Conservation (phyloP, 2,888 invertebrate species). For the Drosophila nr. perissopoda region DNA sequence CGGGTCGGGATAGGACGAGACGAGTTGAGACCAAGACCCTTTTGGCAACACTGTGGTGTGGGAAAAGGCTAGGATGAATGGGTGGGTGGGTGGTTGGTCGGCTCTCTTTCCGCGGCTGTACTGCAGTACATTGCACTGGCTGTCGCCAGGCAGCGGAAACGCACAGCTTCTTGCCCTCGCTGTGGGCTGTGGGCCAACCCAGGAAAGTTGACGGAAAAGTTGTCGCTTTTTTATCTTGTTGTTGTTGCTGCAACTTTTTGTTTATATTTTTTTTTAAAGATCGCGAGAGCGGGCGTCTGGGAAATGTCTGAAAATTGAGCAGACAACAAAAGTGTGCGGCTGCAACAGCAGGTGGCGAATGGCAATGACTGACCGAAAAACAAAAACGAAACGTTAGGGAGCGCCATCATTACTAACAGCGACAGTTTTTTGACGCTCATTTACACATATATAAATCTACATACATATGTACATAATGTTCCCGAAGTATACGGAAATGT, state of each 20-base stretch:
- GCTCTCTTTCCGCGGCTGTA: background rate
- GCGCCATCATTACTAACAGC: conserved; percentile 42
- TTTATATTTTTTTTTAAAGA: conserved; percentile 58
- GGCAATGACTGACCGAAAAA: conserved; percentile 37
- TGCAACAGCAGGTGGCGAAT: conserved; percentile 67
- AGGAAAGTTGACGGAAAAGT: conserved; percentile 75
- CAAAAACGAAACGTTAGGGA: conserved; percentile 31
- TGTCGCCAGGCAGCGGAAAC: conserved; percentile 64
- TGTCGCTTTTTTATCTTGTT: conserved; percentile 51
- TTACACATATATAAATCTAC: conserved; percentile 5
- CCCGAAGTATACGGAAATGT: conserved; percentile 39
- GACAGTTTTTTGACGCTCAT: conserved; percentile 49
- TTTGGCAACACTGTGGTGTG: conserved; percentile 56
- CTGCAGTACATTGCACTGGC: conserved; percentile 62
- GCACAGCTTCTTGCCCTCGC: conserved; percentile 79
- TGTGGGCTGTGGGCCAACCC: conserved; percentile 72
- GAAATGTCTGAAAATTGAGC: conserved; percentile 79
- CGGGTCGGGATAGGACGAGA: conserved; percentile 39
- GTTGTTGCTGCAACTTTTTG: conserved; percentile 45
- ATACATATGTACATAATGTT: conserved; percentile 40
- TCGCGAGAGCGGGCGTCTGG: conserved; percentile 76
- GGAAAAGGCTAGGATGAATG: conserved; percentile 44
- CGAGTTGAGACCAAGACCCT: conserved; percentile 73
- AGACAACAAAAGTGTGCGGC: conserved; percentile 56
- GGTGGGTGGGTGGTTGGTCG: conserved; percentile 12